Conservation (phyloP, 2,888 invertebrate species). For the Ophion slaviceki region DNA sequence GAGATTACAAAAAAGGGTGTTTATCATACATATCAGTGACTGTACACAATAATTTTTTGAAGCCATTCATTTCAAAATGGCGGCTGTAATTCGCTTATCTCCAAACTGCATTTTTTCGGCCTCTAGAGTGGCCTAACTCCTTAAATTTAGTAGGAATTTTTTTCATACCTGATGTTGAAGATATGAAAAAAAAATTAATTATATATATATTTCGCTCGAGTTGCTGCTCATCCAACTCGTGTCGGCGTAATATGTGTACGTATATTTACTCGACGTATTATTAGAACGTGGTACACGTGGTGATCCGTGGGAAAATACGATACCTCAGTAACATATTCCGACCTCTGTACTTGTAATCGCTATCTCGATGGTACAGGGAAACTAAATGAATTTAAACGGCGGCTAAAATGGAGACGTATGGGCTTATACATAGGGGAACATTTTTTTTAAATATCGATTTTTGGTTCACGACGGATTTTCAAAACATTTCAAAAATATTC, state of each 20-base stretch:
- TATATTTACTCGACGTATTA: constrained; percentile 59
- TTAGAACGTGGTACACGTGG: constrained; percentile 53
- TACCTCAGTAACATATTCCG: constrained; percentile 33
- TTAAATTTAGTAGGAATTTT: neutral
- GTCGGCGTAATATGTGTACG: constrained; percentile 5
- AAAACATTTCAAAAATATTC: no score
- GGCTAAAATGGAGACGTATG: neutral
- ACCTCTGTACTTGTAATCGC: constrained; percentile 29
- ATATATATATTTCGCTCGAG: constrained; percentile 20
- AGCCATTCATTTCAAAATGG: no score
- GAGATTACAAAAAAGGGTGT: no score
- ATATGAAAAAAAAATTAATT: neutral
- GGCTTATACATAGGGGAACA: no score
- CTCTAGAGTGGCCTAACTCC: neutral
- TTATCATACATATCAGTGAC: no score
- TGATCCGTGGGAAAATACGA: constrained; percentile 48
- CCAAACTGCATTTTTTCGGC: no score
- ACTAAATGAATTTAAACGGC: neutral
- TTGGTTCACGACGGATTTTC: no score
- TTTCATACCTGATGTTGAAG: neutral
- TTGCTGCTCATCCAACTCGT: constrained; percentile 25
- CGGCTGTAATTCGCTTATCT: no score
- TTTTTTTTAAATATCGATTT: no score
- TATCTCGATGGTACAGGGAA: neutral
- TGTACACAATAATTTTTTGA: no score